Evolutionary conservation across 2,113 vertebrate genomes (phyloP).

Genomic region (Siphamia tubifer): DNA sequence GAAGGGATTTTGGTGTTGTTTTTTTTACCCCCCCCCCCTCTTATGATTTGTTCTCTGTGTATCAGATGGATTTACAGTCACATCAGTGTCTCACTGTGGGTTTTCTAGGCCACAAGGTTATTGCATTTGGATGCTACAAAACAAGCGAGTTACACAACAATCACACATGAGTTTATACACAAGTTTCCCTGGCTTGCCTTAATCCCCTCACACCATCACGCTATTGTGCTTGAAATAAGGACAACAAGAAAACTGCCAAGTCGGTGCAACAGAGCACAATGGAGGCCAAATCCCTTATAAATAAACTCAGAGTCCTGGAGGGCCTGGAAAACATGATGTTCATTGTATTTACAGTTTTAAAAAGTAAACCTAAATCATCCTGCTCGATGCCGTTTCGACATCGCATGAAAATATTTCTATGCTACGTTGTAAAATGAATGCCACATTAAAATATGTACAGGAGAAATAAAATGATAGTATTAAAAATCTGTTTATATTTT

Average conservation of each 20-base stretch:
- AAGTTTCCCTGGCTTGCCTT: neutral
- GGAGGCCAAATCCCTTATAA: neutral
- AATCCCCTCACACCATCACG: neutral
- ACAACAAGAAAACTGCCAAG: neutral
- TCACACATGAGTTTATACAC: neutral
- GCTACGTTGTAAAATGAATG: too few relatives aligned
- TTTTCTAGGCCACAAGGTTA: conserved; percentile 19
- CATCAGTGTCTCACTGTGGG: neutral
- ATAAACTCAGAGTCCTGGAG: neutral
- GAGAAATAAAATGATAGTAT: too few relatives aligned
- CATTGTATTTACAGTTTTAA: too few relatives aligned
- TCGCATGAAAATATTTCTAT: neutral
- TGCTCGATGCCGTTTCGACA: too few relatives aligned
- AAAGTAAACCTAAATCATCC: too few relatives aligned
- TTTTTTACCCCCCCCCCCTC: too few relatives aligned
- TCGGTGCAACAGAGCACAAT: neutral
- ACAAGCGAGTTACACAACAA: conserved; percentile 27
- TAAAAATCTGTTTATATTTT: too few relatives aligned
- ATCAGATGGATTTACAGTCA: neutral
- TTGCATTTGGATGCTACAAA: conserved; percentile 19
- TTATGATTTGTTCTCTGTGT: neutral
- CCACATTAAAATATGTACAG: too few relatives aligned
- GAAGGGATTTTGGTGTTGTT: too few relatives aligned
- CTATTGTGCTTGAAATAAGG: neutral
- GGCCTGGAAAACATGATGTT: neutral